Evolutionary conservation across 2,797 vertebrate species (phyloP), one percentile per base, ranked within the genome.

Genomic region (Florisuga fusca): DNA sequence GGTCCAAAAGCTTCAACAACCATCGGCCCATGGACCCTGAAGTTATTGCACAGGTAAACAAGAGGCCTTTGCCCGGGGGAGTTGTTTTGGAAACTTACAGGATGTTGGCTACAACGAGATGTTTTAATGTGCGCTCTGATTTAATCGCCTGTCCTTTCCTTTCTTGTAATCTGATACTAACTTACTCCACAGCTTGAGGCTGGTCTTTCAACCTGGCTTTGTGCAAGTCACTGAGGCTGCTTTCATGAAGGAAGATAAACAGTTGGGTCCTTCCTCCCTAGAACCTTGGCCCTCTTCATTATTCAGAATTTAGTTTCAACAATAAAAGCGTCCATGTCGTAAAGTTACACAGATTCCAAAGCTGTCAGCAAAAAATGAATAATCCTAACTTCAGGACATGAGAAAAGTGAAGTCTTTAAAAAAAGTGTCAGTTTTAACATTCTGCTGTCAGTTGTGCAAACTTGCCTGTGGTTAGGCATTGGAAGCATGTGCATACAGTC

Each of bases 1-100:
- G 99, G 93, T 99, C 99, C 75, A 99, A 99, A 98, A 99, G 99
- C 98, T 99, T 99, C 98, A 99, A 99, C 98, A 99, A 99, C 98
- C 99, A 99, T 94, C 98, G 99, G 82, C 99, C 99, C 22, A 96
- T 99, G 97, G 99, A 99, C 92, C 99, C 99, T 3, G 99, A 99
- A 97, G 98, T 99, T 84, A 98, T 99, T 34, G 98, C 98, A 10
- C 99, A 99, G 97, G 99, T 99, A 97, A 98, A 98, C 94, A 4
- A 73, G 84, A 55, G 54, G 21, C 58, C 34, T 34, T 41, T 46
- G 71, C 45, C 14, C 29, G 7, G 9, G 9, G 6, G 57, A 1
- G 11, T 19, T 2, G 21, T 1, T 19, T 7, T 19, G 74, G 48
- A 20, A 26, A 9, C 16, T 8, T 12, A 16, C 11, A 38, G 62